Percentiles rank a stretch among this genome's conserved stretches.
These are phyloP conservation scores for Oceanodroma tethys DNA, from an alignment of 2,113 vertebrate genomes.

Conservation along the genomic window DNA sequence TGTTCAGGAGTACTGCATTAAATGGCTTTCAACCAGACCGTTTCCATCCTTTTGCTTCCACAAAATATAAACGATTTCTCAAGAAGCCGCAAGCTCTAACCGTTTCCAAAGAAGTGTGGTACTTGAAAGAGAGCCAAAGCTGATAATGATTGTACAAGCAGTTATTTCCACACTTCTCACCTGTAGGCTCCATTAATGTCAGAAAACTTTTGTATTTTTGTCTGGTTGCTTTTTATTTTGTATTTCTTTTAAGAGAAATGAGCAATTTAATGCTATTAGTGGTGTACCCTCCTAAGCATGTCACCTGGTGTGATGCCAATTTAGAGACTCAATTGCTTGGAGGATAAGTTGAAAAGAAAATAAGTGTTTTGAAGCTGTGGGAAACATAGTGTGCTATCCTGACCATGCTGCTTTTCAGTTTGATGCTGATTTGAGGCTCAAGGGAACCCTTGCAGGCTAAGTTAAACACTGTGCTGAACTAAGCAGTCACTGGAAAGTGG, in stretches of 20 bases:
- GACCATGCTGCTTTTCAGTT: background rate
- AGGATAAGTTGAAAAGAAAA: slow-evolving; percentile 35
- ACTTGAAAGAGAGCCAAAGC: background rate
- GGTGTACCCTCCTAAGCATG: background rate
- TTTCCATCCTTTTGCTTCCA: background rate
- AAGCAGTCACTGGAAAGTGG: background rate
- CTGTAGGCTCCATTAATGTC: background rate
- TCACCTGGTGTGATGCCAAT: background rate
- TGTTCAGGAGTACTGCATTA: background rate
- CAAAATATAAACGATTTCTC: background rate
- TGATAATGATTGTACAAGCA: background rate
- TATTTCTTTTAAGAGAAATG: background rate
- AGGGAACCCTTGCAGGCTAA: background rate
- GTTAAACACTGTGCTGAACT: background rate
- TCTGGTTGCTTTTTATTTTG: background rate
- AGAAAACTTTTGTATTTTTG: background rate
- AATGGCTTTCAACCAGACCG: background rate
- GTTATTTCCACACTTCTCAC: background rate
- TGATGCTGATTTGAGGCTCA: slow-evolving; percentile 22
- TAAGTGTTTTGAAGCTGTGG: background rate
- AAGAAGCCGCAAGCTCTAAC: background rate
- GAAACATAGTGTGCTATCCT: background rate
- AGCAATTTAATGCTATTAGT: slow-evolving; percentile 1
- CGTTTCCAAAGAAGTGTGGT: background rate
- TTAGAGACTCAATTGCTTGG: background rate